Evolutionary conservation across 2,797 vertebrate species (phyloP), one percentile per base, ranked within the genome.

Genomic region (Limnodromus scolopaceus): DNA sequence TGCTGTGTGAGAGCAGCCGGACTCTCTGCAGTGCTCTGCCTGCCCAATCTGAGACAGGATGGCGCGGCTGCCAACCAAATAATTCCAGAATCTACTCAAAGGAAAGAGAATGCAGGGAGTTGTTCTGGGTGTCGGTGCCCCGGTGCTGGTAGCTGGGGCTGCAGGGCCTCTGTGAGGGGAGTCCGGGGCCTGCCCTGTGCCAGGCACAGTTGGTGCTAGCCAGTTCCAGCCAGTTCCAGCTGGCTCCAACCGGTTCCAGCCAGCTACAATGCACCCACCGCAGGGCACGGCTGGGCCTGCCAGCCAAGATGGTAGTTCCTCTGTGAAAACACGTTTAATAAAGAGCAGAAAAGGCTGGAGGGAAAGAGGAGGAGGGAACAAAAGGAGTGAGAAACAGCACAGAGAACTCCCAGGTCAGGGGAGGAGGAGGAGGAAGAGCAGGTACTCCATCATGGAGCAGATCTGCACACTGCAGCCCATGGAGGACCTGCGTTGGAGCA

Each of bases 241-340:
- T 0, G 0, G 49, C 55, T 69, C 54, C 0, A 1, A 23, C 30
- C 1, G 1, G 45, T 25, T 61, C 55, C 39, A 63, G 65, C 24
- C 0, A 0, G 49, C 74, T 72, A 45, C 0, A 1, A 9, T 0
- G 0, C 49, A 76, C 22, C 51, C 81, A 65, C 53, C 0, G 0
- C 61, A 49, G 58, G 0, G 15, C 48, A 54, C 1, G 30, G 48
- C 76, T 32, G 48, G 23, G 43, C 43, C 46, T 2, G 0, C 11
- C 76, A 36, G 64, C 34, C 68, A 60, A 8, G 20, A 36, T 0
- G 0, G 25, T 5, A 14, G 25, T 6, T 36, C 30, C 58, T 43
- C 57, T 5, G 3, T 8, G 24, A 68, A 84, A 36, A 64, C 0
- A 0, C 2, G 34, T 6, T 32, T 43, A 51, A 78, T 28, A 74